Conservation (phyloP, 2,888 invertebrate species). For the Apantesis nais region DNA sequence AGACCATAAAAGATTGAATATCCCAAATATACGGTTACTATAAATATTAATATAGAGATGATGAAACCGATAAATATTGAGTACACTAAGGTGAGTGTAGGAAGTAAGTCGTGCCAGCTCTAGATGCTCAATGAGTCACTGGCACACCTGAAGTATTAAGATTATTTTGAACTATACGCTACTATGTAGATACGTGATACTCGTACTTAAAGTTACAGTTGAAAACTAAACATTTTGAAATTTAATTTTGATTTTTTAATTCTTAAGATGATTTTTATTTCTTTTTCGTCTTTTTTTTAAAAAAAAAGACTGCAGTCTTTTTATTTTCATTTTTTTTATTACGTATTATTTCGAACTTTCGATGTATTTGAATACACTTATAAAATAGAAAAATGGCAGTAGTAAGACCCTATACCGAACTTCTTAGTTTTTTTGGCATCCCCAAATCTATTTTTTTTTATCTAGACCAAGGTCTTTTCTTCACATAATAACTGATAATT, state of each 20-base stretch:
- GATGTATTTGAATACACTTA: too few relatives aligned
- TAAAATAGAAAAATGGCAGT: too few relatives aligned
- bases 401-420: too few relatives aligned
- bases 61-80: slow-evolving; percentile 26
- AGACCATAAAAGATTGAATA: neutral
- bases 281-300: too few relatives aligned
- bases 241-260: too few relatives aligned
- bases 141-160: slow-evolving; percentile 35
- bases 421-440: neutral
- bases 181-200: neutral
- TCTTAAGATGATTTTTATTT: too few relatives aligned
- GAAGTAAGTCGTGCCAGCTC: slow-evolving; percentile 46
- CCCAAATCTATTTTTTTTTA: neutral
- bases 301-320: too few relatives aligned
- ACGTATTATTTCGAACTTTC: too few relatives aligned
- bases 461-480: neutral
- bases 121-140: slow-evolving; percentile 42
- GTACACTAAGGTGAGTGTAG: slow-evolving; percentile 35
- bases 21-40: slow-evolving; percentile 4
- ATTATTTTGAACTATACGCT: slow-evolving; percentile 16
- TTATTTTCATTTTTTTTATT: too few relatives aligned
- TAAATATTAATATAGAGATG: slow-evolving; percentile 32
- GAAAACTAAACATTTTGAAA: too few relatives aligned
- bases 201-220: too few relatives aligned
- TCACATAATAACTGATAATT: neutral